Conservation (phyloP, 2,113 vertebrate species). For the Ahaetulla prasina region DNA sequence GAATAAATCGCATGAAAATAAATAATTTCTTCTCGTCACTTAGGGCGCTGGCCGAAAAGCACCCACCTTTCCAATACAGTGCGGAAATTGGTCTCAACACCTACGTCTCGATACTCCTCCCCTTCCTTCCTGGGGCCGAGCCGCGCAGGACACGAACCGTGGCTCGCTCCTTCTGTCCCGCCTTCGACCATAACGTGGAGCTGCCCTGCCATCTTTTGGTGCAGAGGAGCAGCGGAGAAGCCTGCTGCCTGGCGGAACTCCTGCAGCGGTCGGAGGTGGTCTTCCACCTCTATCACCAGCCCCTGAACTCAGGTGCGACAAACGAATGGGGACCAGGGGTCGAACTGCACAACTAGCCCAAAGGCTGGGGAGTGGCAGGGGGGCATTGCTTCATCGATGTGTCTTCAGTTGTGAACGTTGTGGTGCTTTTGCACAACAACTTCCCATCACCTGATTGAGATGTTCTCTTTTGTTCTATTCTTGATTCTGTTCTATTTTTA, state of each 20-base stretch:
- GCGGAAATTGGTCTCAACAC: constrained; percentile 80
- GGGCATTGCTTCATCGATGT: not conserved
- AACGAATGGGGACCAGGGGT: fast-evolving
- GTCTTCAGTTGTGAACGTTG: not conserved
- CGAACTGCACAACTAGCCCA: not conserved
- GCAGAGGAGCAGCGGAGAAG: constrained; percentile 77
- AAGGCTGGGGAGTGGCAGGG: too few species aligned
- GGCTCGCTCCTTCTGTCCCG: constrained; percentile 82
- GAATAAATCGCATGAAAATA: not conserved
- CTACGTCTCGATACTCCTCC: constrained; percentile 75
- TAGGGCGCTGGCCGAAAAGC: constrained; percentile 74
- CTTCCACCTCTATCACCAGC: constrained; percentile 86
- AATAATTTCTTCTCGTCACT: not conserved
- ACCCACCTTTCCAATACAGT: constrained; percentile 71
- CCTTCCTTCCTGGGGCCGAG: constrained; percentile 79
- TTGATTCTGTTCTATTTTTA: too few species aligned
- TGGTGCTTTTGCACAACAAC: too few species aligned
- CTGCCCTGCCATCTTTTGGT: constrained; percentile 76
- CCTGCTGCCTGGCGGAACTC: constrained; percentile 84
- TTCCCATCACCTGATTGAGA: too few species aligned
- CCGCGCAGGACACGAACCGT: constrained; percentile 68
- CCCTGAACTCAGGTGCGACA: constrained; percentile 63
- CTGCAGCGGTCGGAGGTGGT: constrained; percentile 72
- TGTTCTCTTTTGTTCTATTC: too few species aligned
- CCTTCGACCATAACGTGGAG: constrained; percentile 79